Evolutionary conservation across 2,797 vertebrate species (phyloP).

Genomic region (Babyrousa celebensis): DNA sequence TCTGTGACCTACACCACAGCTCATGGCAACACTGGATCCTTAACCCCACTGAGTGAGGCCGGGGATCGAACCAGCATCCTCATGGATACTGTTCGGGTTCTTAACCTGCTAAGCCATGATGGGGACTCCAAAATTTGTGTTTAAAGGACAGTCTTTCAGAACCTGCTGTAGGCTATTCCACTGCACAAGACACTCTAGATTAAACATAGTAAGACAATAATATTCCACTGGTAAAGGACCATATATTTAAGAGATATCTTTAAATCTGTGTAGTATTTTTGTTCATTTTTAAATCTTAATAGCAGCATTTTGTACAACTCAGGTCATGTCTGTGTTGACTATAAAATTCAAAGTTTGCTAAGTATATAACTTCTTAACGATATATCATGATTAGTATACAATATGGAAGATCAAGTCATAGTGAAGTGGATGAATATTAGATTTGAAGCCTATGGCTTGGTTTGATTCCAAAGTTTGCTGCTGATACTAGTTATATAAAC

Average conservation of each 20-base stretch:
- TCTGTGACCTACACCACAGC: too few relatives aligned
- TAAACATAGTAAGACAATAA: not conserved
- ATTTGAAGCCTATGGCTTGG: not conserved
- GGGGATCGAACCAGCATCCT: too few relatives aligned
- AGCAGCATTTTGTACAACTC: not conserved
- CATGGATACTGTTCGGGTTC: too few relatives aligned
- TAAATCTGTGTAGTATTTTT: not conserved
- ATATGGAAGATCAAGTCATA: not conserved
- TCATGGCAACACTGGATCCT: too few relatives aligned
- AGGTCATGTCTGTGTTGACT: not conserved
- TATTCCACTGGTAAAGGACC: not conserved
- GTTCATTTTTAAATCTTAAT: constrained; percentile 35
- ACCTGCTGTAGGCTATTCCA: not conserved
- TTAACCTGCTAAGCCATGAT: too few relatives aligned
- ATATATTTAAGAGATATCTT: not conserved
- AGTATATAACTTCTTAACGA: not conserved
- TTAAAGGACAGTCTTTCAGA: not conserved
- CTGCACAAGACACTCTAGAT: not conserved
- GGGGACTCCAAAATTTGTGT: too few relatives aligned
- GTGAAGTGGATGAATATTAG: not conserved
- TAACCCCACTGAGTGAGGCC: too few relatives aligned
- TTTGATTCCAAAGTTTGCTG: not conserved
- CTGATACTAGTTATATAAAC: not conserved
- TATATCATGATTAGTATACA: not conserved
- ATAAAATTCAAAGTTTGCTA: not conserved